These are phyloP conservation scores for Lepeophtheirus nordmannii DNA, from an alignment of 2,888 invertebrate species.

Conservation along the genomic window DNA sequence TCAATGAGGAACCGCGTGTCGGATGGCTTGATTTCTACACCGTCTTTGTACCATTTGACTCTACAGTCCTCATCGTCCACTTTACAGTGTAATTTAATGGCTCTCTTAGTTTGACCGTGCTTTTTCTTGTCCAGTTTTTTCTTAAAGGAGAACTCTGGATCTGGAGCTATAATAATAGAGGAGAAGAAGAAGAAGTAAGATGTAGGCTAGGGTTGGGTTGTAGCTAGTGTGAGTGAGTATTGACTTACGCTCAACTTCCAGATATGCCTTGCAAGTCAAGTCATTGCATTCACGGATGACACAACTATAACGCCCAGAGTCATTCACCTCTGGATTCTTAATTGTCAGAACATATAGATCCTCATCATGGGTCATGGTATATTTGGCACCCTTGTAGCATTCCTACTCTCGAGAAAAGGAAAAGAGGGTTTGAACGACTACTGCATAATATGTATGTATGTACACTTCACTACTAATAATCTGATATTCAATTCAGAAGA, in stretches of 20 bases:
- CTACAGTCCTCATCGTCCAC: conserved; percentile 16
- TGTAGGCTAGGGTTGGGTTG: neutral
- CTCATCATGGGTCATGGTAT: conserved; percentile 12
- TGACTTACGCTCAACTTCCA: conserved; percentile 24
- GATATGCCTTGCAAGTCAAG: conserved; percentile 22
- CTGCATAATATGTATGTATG: too few relatives aligned
- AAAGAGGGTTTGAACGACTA: too few relatives aligned
- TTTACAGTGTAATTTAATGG: conserved; percentile 21
- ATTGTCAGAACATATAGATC: conserved; percentile 19
- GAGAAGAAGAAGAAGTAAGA: neutral
- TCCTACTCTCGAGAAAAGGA: conserved; percentile 18
- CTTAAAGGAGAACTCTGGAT: conserved; percentile 21
- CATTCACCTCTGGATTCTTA: conserved; percentile 22
- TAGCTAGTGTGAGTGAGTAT: neutral
- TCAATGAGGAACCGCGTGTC: conserved; percentile 20
- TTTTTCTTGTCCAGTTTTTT: conserved; percentile 22
- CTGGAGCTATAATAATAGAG: conserved; percentile 20
- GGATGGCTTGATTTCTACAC: conserved; percentile 19
- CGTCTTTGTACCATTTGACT: conserved; percentile 25
- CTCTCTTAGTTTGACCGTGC: conserved; percentile 22
- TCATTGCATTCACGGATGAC: conserved; percentile 24
- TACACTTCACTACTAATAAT: too few relatives aligned
- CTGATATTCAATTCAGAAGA: too few relatives aligned
- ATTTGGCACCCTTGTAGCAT: conserved; percentile 25
- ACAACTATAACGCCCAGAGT: conserved; percentile 21